Base-by-base conservation (phyloP, 1,140 invertebrate genomes). In the Drosophila trapezifrons region DNA sequence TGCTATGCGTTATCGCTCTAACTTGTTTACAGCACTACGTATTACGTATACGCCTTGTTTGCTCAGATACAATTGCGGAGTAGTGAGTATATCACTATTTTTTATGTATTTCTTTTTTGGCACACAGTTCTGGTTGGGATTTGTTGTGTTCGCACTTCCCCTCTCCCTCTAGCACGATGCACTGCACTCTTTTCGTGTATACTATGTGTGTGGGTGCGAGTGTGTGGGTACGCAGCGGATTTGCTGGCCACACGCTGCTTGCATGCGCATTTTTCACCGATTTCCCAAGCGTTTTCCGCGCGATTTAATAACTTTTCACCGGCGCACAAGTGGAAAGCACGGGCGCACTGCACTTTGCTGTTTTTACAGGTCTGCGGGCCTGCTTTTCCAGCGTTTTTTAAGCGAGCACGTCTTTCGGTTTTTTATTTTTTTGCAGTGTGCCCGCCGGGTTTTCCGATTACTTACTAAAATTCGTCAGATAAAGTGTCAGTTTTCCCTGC, bases 171-270 rank as follows among this genome's bases (percentile, higher is more conserved):
- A 22, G 55, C 32, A 59, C 67, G 58, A 65, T 15, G 38, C 58
- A 25, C 54, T 73, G 64, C 60, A 80, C 65, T 55, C 46, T 70
- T 69, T 46, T 38, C 62, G 65, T 60, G 45, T 54, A 78, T 35
- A 57, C 55, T 65, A 72, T 57, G 43, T 79, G 59, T 63, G 76
- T 82, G 60, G 67, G 71, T 66, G 63, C 38, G 40, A 52, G 56
- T 59, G 42, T 76, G 38, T 42, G 60, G 57, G 55, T 54, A 71
- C 63, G 59, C 78, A 64, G 83, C 82, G 59, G 37, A 58, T 42
- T 70, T 52, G 83, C 76, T 82, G 83, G 64, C 76, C 83, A 84
- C 81, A 84, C 81, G 81, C 75, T 76, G 64, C 64, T 74, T 80
- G 27, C 51, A 76, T 76, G 51, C 32, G 40, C 84, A 87, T 83